Base-by-base conservation (phyloP, 2,113 vertebrate species). In the Syrmaticus mikado region DNA sequence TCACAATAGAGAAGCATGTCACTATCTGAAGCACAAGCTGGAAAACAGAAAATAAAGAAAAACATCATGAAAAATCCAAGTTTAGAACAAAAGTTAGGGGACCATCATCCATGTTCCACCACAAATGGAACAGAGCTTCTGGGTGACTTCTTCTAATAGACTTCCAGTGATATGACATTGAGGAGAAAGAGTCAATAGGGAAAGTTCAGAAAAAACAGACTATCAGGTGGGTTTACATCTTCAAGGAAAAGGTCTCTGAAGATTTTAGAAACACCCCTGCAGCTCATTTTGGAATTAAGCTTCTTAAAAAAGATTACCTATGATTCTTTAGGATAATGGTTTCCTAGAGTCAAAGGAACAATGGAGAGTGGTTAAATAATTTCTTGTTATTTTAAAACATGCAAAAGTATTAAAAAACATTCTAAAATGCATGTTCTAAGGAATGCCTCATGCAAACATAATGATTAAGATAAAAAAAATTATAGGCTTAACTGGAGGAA, bases 401-500 rank as follows among this genome's bases (percentile, higher is more conserved):
- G 64, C 4, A 58, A 81, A 84, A 83, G 18, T 50, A 75, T 64
- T 48, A 75, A 93, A 89, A 89, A 76, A 6, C 4, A 16, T 15
- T 55, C 74, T 6, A 38, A 80, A 84, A 80, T 10, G 11, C 81
- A 32, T 83, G 36, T 95, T 95, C 87, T 73, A 90, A 95, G 93
- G 89, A 93, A 95, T 94, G 95, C 79, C 95, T 97, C 97, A 92
- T 25, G 45, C 95, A 97, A 98, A 98, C 95, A 97, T 95, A 97
- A 97, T 98, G 96, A 97, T 98, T 98, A 98, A 95, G 87, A 87
- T 65, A 84, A 94, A 95, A 85, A 85, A 98, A 98, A 98, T 98
- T 98, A 98, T 92, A 98, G 97, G 96, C 97, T 98, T 98, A 96
- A 95, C 91, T 92, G 75, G 83, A 96, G 88, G 70, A 97, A 98